Conservation (phyloP, 2,797 vertebrate genomes). For the Tokudaia muenninki region DNA sequence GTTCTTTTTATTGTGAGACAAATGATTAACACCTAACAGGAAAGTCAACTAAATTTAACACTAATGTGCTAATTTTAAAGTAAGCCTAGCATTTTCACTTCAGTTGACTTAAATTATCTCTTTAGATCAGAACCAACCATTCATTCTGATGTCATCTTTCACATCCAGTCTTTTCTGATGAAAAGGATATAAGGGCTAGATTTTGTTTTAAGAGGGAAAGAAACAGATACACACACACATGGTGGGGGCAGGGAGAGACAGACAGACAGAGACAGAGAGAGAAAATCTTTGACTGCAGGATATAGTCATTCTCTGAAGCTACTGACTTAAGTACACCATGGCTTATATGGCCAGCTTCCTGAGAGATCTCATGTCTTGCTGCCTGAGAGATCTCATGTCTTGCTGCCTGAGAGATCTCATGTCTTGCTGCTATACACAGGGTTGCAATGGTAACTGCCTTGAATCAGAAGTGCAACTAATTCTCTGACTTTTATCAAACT, state of each 20-base stretch:
- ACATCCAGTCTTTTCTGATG: neutral
- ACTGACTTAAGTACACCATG: neutral
- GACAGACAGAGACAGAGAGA: neutral
- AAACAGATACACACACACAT: no score
- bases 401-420: conserved; percentile 3
- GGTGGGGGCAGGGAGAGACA: rapidly evolving
- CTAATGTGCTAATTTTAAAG: neutral
- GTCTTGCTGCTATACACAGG: conserved; percentile 30
- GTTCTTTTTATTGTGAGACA: neutral
- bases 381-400: conserved; percentile 20
- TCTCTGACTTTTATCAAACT: conserved; percentile 41
- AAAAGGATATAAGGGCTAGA: neutral
- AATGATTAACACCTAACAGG: conserved; percentile 42
- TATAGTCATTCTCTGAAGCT: neutral
- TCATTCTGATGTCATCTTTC: neutral
- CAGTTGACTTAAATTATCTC: neutral
- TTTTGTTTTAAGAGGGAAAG: neutral
- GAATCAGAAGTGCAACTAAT: conserved; percentile 22
- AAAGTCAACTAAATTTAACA: conserved; percentile 59
- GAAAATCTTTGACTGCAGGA: neutral
- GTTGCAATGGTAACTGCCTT: neutral
- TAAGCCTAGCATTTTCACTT: neutral
- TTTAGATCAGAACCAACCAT: neutral
- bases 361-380: no score
- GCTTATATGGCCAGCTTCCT: conserved; percentile 1